Evolutionary conservation across 2,113 vertebrate genomes (phyloP), one percentile per base, ranked within the genome.

Genomic region (Bambusicola thoracicus): DNA sequence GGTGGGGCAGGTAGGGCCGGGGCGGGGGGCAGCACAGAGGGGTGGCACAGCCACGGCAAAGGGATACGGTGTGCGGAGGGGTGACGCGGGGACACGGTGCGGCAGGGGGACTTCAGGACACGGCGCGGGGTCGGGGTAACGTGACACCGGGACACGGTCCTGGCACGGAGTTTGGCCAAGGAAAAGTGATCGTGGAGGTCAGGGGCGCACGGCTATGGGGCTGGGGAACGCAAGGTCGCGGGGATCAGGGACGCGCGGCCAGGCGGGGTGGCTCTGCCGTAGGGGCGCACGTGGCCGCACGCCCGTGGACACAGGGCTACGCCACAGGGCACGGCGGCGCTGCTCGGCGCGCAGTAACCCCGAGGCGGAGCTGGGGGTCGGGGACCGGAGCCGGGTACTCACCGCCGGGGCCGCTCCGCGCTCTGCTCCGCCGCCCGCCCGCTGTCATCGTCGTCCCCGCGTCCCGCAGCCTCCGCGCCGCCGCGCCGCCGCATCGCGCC

Each of bases 81-180:
- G 30, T 19, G 53, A 32, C 53, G 19, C 17, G 4, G 63, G 62
- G 43, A 74, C 41, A 3, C 0, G 48, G 79, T 3, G 7, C 6
- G 53, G 53, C 53, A 32, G 29, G 11, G 53, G 53, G 53, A 56
- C 53, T 4, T 18, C 30, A 32, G 53, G 53, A 56, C 2, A 1
- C 1, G 8, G 75, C 1, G 1, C 1, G 10, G 75, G 30, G 22
- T 63, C 13, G 10, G 8, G 3, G 67, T n/a, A 7, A 30, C 61
- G 48, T 13, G 82, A 30, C 63, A 4, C 0, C 16, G 51, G 80
- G 83, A 58, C 80, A 32, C 0, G 6, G 32, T 6, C 22, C 10
- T 1, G 1, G 8, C 0, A 2, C 0, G 2, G 11, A 9, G 8
- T 27, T 8, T 2, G 1, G 17, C 3, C 2, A 2, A 0, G 55